These are phyloP conservation scores for Aurelia aurita DNA, from an alignment of 30 jellyfish, hydroid and myxozoan species.

Conservation along the genomic window DNA sequence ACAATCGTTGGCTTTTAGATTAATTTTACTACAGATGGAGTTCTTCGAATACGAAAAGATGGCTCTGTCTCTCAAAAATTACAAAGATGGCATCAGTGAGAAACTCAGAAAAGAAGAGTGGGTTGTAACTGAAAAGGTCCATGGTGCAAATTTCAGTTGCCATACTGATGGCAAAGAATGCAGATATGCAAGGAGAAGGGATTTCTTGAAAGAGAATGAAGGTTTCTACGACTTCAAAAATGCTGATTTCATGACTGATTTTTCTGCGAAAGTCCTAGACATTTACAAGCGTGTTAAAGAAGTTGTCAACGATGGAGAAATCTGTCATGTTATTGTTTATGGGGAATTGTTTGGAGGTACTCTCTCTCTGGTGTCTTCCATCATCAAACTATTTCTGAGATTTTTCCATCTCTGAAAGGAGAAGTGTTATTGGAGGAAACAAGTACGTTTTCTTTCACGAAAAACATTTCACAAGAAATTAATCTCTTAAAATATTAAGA, in stretches of 20 bases:
- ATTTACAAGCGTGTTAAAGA: conserved; percentile 65
- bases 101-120: conserved; percentile 62
- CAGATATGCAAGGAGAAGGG: conserved; percentile 88
- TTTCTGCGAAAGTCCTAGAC: conserved; percentile 78
- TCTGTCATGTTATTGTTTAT: conserved; percentile 77
- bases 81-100: conserved; percentile 13
- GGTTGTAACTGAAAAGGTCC: conserved; percentile 92
- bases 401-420: no score
- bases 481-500: no score
- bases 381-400: no score
- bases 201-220: conserved; percentile 76
- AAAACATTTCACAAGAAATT: no score
- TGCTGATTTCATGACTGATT: conserved; percentile 81
- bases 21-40: conserved; percentile 26
- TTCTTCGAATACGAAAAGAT: conserved; percentile 88
- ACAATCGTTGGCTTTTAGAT: background rate
- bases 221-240: conserved; percentile 56
- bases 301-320: conserved; percentile 20
- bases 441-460: no score
- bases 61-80: conserved; percentile 55
- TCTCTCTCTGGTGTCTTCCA: no score
- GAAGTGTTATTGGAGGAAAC: no score
- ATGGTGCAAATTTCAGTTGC: conserved; percentile 96
- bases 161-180: conserved; percentile 85
- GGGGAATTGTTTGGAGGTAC: conserved; percentile 97